These are phyloP conservation scores for Rhinoraja longicauda DNA, from an alignment of 2,797 vertebrate species.

Conservation along the genomic window DNA sequence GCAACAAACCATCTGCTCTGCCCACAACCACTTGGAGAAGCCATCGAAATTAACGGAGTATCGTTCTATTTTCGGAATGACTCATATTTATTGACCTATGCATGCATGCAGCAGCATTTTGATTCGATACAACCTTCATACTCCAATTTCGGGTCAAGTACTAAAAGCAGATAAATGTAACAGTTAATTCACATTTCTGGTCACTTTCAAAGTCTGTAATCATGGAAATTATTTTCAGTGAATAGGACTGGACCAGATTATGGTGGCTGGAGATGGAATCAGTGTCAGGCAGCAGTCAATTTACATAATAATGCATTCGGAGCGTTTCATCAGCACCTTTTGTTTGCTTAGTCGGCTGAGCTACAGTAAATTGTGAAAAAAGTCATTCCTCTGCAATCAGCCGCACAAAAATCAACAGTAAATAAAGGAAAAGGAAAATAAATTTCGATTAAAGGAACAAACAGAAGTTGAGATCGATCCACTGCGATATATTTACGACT, in stretches of 20 bases:
- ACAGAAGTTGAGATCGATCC: conserved; percentile 48
- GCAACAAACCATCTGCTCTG: conserved; percentile 20
- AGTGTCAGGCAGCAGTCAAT: conserved; percentile 73
- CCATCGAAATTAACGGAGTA: conserved; percentile 21
- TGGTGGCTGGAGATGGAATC: conserved; percentile 75
- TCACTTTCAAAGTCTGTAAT: conserved; percentile 79
- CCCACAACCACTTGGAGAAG: conserved; percentile 23
- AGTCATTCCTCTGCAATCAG: conserved; percentile 77
- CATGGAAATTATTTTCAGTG: conserved; percentile 90
- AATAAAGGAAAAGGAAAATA: conserved; percentile 67
- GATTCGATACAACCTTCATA: conserved; percentile 73
- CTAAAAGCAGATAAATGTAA: conserved; percentile 70
- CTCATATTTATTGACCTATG: conserved; percentile 43
- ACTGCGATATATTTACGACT: conserved; percentile 40
- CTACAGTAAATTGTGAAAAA: conserved; percentile 83
- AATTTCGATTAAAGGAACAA: conserved; percentile 63
- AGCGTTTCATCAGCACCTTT: conserved; percentile 86
- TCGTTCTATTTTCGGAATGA: not conserved
- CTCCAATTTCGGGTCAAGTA: conserved; percentile 75
- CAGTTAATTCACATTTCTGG: conserved; percentile 72
- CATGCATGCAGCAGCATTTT: conserved; percentile 71
- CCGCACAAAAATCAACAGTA: conserved; percentile 68
- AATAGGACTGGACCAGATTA: conserved; percentile 75
- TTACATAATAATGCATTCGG: conserved; percentile 93
- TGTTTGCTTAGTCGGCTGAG: conserved; percentile 77